Evolutionary conservation across 2,113 vertebrate species (phyloP), one percentile per base, ranked within the genome.

Genomic region (Panurus biarmicus): DNA sequence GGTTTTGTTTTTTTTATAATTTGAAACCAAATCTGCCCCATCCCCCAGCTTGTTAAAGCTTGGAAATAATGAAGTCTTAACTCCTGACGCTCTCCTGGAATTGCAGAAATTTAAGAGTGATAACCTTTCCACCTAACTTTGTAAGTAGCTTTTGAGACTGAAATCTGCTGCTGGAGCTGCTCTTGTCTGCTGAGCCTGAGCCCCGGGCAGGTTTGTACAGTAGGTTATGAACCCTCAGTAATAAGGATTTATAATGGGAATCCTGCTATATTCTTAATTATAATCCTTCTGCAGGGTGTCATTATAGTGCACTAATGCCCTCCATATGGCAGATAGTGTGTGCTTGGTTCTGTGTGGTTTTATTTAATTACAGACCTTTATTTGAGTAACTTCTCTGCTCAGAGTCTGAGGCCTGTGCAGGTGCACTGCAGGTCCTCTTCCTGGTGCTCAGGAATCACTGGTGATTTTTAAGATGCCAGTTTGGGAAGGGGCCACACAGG

Each of bases 221-320:
- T 50, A 70, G 92, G 86, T 90, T 94, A 70, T 48, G 74, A 95
- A 89, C 94, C 60, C 56, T 84, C 85, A 66, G 87, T 90, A 94
- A 90, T 77, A 56, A 90, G 76, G 73, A 78, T 94, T 96, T 93
- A 89, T 92, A 89, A 81, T 78, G 70, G 76, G 65, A 93, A 90
- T 94, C 86, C 61, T 84, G 65, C 69, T 56, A 65, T 40, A 72
- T 90, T 93, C 89, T 87, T 96, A 92, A 92, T 94, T 77, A 84
- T 80, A 19, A 51, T 42, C 24, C 10, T 54, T 81, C 96, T 90
- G 61, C 80, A 75, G 95, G 89, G 69, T 87, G 73, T 92, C 80
- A 35, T 86, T 71, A 75, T 5, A 71, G 85, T 14, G 73, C 69
- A 21, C 35, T 81, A 33, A 69, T 67, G 18, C 79, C 35, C 7